Conservation (phyloP, 2,888 invertebrate genomes). For the Ischnus inquisitorius region DNA sequence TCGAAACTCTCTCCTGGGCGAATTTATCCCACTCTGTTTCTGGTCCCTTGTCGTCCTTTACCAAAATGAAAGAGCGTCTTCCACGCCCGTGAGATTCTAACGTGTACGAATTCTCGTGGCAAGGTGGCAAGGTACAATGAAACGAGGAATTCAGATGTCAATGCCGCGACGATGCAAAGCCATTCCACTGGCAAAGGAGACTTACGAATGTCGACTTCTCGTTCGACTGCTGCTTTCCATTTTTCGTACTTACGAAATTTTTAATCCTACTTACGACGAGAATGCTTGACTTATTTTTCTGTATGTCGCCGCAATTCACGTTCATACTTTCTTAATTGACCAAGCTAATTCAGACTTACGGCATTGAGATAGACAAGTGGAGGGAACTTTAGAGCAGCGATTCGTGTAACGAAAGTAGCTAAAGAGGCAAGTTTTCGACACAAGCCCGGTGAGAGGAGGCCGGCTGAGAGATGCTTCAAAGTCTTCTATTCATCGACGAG, state of each 20-base stretch:
- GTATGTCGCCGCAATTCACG: not conserved
- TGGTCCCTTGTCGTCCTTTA: slow-evolving; percentile 27
- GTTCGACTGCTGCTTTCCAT: no score
- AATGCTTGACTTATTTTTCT: not conserved
- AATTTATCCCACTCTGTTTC: slow-evolving; percentile 53
- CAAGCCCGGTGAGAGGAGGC: slow-evolving; percentile 1
- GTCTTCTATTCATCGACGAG: slow-evolving; percentile 51
- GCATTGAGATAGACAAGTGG: slow-evolving; percentile 4
- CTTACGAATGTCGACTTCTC: no score
- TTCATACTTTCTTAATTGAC: slow-evolving; percentile 39
- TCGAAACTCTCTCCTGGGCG: slow-evolving; percentile 57
- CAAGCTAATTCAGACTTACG: slow-evolving; percentile 29
- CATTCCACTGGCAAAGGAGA: no score
- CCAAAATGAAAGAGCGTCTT: slow-evolving; percentile 53
- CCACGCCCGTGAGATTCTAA: slow-evolving; percentile 39
- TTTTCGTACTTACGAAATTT: slow-evolving; percentile 39
- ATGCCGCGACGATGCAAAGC: no score
- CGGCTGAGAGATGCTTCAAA: slow-evolving; percentile 33
- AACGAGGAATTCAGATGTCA: no score
- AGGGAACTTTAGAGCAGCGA: slow-evolving; percentile 12
- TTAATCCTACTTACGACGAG: not conserved
- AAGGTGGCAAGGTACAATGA: no score
- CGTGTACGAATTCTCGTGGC: not conserved
- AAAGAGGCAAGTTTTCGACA: slow-evolving; percentile 36
- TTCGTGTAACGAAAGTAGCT: slow-evolving; percentile 28